Evolutionary conservation across 2,888 invertebrate species (phyloP), one percentile per base, ranked within the genome.

Genomic region (Fragum fragum): DNA sequence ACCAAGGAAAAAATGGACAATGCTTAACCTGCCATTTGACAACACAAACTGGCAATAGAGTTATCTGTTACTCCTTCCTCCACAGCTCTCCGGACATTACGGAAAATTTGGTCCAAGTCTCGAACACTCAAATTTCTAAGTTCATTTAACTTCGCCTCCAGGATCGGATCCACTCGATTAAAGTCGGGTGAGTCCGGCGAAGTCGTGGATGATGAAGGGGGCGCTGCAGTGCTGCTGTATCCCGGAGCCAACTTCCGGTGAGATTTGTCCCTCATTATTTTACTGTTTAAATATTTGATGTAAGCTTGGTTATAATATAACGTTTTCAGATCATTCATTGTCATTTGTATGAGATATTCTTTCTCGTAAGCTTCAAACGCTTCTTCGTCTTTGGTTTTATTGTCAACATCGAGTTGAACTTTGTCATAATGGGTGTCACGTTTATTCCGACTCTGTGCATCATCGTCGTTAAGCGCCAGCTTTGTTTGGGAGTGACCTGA

Each of bases 31-130:
- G 66, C 53, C 18, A 70, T 70, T 53, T 52, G 70, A 32, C 70
- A 70, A 53, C 70, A 70, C 29, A 70, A 32, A 70, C 70, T 70
- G 0, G 70, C 53, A 21, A 70, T 70, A 36, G 53, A 32, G n/a
- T 52, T 52, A 52, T 70, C 70, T 16, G 53, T 26, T 0, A 52
- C 70, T 1, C 70, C 70, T n/a, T 70, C 53, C 28, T 53, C 53
- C 6, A 53, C 70, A 0, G 70, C 70, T 7, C 53, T 3, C 5
- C 53, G 16, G n/a, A 70, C 70, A 26, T 70, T 26, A 5, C 53
- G 53, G 21, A 70, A 70, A 21, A 70, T 53, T n/a, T 21, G 26
- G 29, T 53, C 29, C 29, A 70, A 32, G 29, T 52, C 70, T 14
- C 36, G 53, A 53, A 29, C 32, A 18, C n/a, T 52, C 70, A 70